phyloP scores from a whole-genome alignment of 1,140 invertebrate genomes.

The Neodiprion pinetum region DNA sequence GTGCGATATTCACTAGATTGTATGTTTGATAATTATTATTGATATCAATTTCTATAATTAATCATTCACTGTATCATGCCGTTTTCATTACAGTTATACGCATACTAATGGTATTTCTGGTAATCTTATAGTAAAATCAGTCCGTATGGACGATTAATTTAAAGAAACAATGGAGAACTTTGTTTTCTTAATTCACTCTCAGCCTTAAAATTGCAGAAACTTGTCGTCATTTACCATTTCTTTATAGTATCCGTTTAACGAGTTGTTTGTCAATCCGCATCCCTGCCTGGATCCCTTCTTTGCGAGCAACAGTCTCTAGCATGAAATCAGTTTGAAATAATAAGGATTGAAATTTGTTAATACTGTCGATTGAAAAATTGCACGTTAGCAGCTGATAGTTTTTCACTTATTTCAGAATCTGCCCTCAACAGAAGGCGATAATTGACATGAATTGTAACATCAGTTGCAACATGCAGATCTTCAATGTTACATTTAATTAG shows the following conservation, averaged over 20 bases:
- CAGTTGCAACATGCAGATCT: too few species aligned
- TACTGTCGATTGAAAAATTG: background rate
- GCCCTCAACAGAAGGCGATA: too few species aligned
- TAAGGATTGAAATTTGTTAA: background rate
- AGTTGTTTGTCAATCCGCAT: background rate
- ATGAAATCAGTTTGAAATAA: slow-evolving; percentile 5
- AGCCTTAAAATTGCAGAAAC: slow-evolving; percentile 32
- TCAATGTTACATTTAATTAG: too few species aligned
- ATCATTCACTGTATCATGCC: background rate
- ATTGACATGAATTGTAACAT: too few species aligned
- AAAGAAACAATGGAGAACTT: slow-evolving; percentile 34
- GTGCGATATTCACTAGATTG: slow-evolving; percentile 1
- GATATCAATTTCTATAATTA: background rate
- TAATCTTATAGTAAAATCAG: background rate
- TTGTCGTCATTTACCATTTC: slow-evolving; percentile 16
- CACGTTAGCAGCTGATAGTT: background rate
- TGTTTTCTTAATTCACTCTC: slow-evolving; percentile 23
- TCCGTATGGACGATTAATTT: slow-evolving; percentile 34
- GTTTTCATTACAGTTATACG: background rate
- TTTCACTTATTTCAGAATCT: too few species aligned
- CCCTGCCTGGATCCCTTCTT: background rate
- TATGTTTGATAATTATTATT: slow-evolving; percentile 1
- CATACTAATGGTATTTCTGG: background rate
- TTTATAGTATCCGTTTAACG: background rate
- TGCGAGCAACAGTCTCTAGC: background rate